A percentile compares a stretch with the other conserved stretches of the same genome.
Evolutionary conservation across 2,888 invertebrate genomes (phyloP).

Genomic region (Diaprepes abbreviatus): DNA sequence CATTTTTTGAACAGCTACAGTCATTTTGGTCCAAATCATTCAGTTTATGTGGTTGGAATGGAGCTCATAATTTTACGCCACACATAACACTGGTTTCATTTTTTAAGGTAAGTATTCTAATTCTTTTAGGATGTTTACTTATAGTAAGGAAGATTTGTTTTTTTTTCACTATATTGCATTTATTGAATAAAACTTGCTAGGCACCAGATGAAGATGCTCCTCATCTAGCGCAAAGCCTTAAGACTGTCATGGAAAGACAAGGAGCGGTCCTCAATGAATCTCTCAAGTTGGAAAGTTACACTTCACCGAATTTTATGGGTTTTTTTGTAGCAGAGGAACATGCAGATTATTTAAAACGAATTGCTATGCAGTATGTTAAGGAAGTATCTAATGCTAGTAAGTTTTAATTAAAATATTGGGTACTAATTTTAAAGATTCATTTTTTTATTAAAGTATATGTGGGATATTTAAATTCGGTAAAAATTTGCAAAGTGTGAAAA

Average conservation of each 20-base stretch:
- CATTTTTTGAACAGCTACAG: constrained; percentile 78
- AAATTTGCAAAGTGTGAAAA: too few species aligned
- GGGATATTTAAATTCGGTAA: too few species aligned
- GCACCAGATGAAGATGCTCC: constrained; percentile 82
- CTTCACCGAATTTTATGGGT: constrained; percentile 92
- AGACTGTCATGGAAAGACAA: constrained; percentile 80
- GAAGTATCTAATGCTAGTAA: constrained; percentile 83
- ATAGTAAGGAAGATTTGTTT: too few species aligned
- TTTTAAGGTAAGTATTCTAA: constrained; percentile 78
- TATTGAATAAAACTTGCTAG: constrained; percentile 66
- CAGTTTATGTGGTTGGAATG: constrained; percentile 85
- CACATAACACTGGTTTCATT: constrained; percentile 92
- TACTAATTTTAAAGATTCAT: too few species aligned
- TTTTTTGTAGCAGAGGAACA: constrained; percentile 88
- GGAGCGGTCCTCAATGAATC: constrained; percentile 77
- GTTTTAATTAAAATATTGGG: too few species aligned
- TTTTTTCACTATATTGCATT: neutral
- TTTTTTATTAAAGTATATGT: too few species aligned
- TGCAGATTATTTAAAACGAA: constrained; percentile 83
- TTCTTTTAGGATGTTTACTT: neutral
- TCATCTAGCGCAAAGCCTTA: constrained; percentile 78
- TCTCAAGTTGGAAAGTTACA: constrained; percentile 83
- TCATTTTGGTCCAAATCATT: constrained; percentile 86
- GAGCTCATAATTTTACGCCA: constrained; percentile 90
- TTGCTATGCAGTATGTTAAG: constrained; percentile 85